Conservation (phyloP, 2,113 vertebrate species). For the Aleadryas rufinucha region DNA sequence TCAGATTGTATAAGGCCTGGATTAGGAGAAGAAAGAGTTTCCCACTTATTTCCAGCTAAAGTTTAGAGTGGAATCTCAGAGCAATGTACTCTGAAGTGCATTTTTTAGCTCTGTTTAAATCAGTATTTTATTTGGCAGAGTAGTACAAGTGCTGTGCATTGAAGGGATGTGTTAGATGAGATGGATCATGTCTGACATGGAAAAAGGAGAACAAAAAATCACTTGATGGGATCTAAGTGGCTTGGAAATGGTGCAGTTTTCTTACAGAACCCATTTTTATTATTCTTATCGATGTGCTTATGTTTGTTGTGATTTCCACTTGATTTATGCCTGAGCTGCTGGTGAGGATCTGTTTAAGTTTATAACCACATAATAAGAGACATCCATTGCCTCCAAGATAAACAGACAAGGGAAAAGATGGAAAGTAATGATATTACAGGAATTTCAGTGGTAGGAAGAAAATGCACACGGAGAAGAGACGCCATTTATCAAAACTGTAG, state of each 20-base stretch:
- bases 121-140: neutral
- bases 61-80: neutral
- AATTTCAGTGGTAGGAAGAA: neutral
- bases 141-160: neutral
- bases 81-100: neutral
- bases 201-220: neutral
- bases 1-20: neutral
- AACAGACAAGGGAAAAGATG: neutral
- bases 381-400: neutral
- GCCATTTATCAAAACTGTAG: neutral
- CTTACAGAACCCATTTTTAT: neutral
- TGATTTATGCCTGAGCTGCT: constrained; percentile 1
- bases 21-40: neutral
- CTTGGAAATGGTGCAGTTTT: neutral
- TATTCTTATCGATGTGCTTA: neutral
- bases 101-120: neutral
- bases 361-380: neutral
- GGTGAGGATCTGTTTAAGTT: neutral
- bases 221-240: neutral
- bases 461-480: neutral
- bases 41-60: neutral
- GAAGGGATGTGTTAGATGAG: neutral
- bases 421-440: neutral
- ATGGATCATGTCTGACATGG: neutral
- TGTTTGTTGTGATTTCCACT: neutral